Base-by-base conservation (phyloP, 2,888 invertebrate genomes). In the Actias luna region DNA sequence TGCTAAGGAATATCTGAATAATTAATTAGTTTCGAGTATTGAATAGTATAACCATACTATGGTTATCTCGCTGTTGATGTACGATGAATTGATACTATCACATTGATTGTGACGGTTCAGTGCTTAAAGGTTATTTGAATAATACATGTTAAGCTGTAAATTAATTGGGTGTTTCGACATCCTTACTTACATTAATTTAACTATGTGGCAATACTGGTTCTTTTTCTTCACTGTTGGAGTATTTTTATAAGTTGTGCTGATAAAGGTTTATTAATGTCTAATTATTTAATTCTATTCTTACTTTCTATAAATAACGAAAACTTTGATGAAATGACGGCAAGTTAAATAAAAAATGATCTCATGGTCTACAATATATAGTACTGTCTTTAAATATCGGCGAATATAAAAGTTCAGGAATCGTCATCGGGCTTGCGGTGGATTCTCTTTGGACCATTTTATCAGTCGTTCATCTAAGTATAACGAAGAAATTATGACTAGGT, bases 21-120 rank as follows among this genome's bases (percentile, higher is more conserved):
- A 79, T 74, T 71, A 79, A 79, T 74, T 72, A 73, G 73, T 77
- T 74, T 76, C 68, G 66, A 71, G 67, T 72, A 76, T 67, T 70
- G 70, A 71, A 67, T 66, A 62, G n/a, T 55, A 52, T n/a, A n/a
- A n/a, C n/a, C n/a, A n/a, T n/a, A n/a, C n/a, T n/a, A n/a, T 52
- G 63, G 50, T 63, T 63, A 63, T 63, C 63, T 63, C 60, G 62
- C 22, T 31, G 29, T 59, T 63, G 59, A 59, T 59, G 59, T 59
- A 55, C 50, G 59, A 39, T 52, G 59, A 42, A 52, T 63, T 58
- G 18, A 69, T 71, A 70, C 69, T 70, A 74, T 69, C 68, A 63
- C 59, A 67, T 64, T 69, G 67, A 68, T 67, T 66, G 64, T 58
- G 63, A 65, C 63, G 57, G 58, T 55, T 63, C 68, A 58, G 60